Conservation (phyloP, 2,113 vertebrate genomes). For the Nesogale talazaci region DNA sequence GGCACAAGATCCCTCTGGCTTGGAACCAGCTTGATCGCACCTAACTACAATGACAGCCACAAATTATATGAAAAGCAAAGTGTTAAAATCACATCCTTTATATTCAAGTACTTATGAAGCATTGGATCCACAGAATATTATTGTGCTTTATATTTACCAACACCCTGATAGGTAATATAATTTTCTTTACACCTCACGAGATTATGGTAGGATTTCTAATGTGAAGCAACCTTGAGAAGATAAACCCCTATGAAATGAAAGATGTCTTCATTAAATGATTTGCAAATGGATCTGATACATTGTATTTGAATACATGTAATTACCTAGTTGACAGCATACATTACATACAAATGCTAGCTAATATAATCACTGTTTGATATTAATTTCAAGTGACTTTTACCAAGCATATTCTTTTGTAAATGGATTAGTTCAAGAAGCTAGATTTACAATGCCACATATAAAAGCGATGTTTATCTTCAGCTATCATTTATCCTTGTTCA, state of each 20-base stretch:
- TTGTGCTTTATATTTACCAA: not conserved
- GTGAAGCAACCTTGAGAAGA: constrained; percentile 18
- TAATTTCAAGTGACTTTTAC: constrained; percentile 53
- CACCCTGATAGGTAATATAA: not conserved
- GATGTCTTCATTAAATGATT: constrained; percentile 29
- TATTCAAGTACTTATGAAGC: not conserved
- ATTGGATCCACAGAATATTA: not conserved
- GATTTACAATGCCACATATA: not conserved
- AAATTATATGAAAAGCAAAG: not conserved
- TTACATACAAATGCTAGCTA: constrained; percentile 54
- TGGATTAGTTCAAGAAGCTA: not conserved
- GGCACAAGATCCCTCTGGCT: too few species aligned
- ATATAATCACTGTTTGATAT: not conserved
- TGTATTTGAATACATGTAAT: constrained; percentile 46
- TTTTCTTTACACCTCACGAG: not conserved
- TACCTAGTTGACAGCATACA: not conserved
- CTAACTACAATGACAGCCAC: too few species aligned
- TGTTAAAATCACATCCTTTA: not conserved
- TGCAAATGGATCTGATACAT: constrained; percentile 28
- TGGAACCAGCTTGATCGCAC: too few species aligned
- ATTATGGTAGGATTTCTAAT: not conserved
- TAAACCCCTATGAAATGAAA: constrained; percentile 29
- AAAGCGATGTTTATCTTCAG: not conserved
- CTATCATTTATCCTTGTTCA: not conserved
- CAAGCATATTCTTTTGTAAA: not conserved